Base-by-base conservation (phyloP, 2,888 invertebrate genomes). In the Pharmacophagus antenor region DNA sequence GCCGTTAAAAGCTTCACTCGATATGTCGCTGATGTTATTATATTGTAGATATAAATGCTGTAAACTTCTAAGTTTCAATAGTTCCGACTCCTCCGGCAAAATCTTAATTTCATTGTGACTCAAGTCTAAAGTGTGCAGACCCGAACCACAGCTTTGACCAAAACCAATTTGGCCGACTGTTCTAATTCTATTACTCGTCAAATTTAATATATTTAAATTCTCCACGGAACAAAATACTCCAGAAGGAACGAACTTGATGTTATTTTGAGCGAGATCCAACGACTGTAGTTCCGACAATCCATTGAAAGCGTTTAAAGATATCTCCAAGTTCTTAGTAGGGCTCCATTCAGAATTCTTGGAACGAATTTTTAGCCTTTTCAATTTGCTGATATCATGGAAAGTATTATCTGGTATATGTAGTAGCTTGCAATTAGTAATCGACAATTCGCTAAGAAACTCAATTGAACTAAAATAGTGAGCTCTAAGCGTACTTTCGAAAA, bases 301-400 rank as follows among this genome's bases (percentile, higher is more conserved):
- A 71, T 93, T 92, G 74, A 97, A 93, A 65, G 95, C 93, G 70
- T 93, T 93, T 65, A 93, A 85, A 62, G 93, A 92, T 74, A 97
- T 83, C 76, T 96, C 96, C 73, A 97, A 92, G 70, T 93, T 93
- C 82, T 95, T 94, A 41, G 92, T 93, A 65, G 93, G 92, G 61
- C 93, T 93, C 96, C 97, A 97, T 65, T 95, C 94, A 20, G 92
- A 92, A 83, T 97, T 97, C 78, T 94, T 93, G 18, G 96, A 96
- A 74, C 95, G 94, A 56, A 98, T 88, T 61, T 94, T 93, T 48
- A 98, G 91, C 70, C 93, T 94, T 82, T 95, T 95, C 57, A 98
- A 91, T 73, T 95, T 95, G 71, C 92, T 92, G 42, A 98, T 90
- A 31, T 96, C 96, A 72, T 95, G 94, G 79, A 98, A 96, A 20